Evolutionary conservation across 2,888 invertebrate genomes (phyloP), one percentile per base, ranked within the genome.

Genomic region (Scotopteryx bipunctaria): DNA sequence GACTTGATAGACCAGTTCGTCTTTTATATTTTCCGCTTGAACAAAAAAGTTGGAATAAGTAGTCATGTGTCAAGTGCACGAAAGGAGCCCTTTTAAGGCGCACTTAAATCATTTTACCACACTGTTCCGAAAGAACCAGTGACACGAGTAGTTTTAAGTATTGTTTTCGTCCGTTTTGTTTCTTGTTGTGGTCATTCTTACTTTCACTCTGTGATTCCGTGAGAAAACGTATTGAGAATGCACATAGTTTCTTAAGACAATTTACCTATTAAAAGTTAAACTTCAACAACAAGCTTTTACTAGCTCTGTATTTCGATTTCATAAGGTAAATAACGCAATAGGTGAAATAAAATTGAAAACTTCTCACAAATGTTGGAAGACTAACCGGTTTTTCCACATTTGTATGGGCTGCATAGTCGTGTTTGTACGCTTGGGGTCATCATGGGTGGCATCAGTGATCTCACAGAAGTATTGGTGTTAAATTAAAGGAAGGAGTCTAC

Each of bases 351-450:
- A 51, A 54, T 41, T 49, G 47, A 47, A 47, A 47, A 47, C 43
- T 47, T 43, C 59, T 52, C 57, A 61, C 59, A 52, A 59, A 55
- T 51, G 49, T 57, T 53, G 58, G 59, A 50, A 61, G 57, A 59
- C 53, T 43, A 57, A 59, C 59, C 57, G 55, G 53, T 59, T 61
- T 57, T 55, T 55, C 61, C 46, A 53, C 61, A 59, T 59, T 54
- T 50, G 58, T 60, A 47, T 45, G 41, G 52, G 42, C 53, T 58
- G 48, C 52, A 46, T 58, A 52, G 47, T 54, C 46, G 53, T 41
- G 43, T 38, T 55, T 52, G 50, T 54, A 47, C 46, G 44, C 54
- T 52, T 52, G 52, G 47, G 59, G 57, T 44, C 59, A 55, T 49
- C 59, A 52, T 49, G 58, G 45, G 55, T 44, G 46, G 55, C 53